Conservation (phyloP, 2,113 vertebrate species). For the Zosterops lateralis region DNA sequence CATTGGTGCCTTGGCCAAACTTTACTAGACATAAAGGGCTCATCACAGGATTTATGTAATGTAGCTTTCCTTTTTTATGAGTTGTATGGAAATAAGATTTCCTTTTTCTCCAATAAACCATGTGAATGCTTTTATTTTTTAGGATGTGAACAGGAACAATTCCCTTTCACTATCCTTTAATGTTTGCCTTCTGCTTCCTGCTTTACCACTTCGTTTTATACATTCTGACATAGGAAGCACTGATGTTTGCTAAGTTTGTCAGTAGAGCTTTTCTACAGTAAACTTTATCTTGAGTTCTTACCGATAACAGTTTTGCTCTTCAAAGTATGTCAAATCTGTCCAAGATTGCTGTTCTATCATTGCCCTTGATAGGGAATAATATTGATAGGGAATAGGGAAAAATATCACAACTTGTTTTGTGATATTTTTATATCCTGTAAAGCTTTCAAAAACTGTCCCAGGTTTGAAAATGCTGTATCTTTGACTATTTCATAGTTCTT, state of each 20-base stretch:
- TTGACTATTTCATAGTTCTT: background rate
- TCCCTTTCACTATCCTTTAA: background rate
- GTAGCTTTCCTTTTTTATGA: conserved; percentile 2
- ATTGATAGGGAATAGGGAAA: too few species aligned
- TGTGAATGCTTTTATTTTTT: background rate
- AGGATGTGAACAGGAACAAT: background rate
- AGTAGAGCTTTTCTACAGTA: background rate
- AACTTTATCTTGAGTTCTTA: conserved; percentile 38
- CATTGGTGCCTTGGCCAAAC: background rate
- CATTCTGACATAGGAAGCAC: background rate
- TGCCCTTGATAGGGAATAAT: background rate
- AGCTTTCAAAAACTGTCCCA: background rate
- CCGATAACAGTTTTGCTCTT: conserved; percentile 37
- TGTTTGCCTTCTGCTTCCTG: background rate
- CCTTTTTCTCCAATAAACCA: background rate
- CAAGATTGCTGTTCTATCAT: background rate
- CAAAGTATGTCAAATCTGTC: conserved; percentile 11
- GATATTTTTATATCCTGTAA: background rate
- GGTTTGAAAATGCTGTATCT: background rate
- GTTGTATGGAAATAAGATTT: background rate
- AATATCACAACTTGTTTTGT: background rate
- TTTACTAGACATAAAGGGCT: background rate
- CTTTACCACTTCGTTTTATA: background rate
- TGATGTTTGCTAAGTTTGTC: conserved; percentile 15
- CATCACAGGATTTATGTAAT: background rate